Conservation (phyloP, 1,140 invertebrate genomes). For the Eueides isabella region DNA sequence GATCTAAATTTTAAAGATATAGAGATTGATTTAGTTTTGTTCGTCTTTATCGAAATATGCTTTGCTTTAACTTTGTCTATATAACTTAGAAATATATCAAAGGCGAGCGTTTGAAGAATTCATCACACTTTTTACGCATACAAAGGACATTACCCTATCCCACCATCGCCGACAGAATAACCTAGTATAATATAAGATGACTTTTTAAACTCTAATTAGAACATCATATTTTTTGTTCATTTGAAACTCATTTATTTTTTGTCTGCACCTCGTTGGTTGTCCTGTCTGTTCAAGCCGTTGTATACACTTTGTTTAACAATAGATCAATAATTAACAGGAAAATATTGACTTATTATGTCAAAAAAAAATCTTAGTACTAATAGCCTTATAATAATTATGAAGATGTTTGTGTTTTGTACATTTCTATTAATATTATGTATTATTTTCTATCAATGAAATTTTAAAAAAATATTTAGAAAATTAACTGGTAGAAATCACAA, state of each 20-base stretch:
- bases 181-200: conserved; percentile 7
- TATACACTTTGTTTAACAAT: conserved; percentile 43
- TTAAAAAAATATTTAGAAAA: no score
- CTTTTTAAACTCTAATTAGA: conserved; percentile 61
- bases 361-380: neutral
- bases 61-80: no score
- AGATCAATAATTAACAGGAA: conserved; percentile 37
- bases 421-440: neutral
- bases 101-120: neutral
- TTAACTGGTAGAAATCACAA: no score
- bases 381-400: neutral
- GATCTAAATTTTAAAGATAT: neutral
- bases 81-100: neutral
- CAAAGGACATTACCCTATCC: conserved; percentile 32
- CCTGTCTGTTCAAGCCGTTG: conserved; percentile 41
- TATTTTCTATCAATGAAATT: no score
- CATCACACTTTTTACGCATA: neutral
- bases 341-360: conserved; percentile 8
- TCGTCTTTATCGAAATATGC: neutral
- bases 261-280: conserved; percentile 37
- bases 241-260: conserved; percentile 76
- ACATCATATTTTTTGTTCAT: conserved; percentile 62
- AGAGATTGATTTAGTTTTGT: conserved; percentile 9
- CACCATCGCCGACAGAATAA: neutral
- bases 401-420: neutral